Conservation (phyloP, 2,113 vertebrate genomes). For the Taurulus bubalis region DNA sequence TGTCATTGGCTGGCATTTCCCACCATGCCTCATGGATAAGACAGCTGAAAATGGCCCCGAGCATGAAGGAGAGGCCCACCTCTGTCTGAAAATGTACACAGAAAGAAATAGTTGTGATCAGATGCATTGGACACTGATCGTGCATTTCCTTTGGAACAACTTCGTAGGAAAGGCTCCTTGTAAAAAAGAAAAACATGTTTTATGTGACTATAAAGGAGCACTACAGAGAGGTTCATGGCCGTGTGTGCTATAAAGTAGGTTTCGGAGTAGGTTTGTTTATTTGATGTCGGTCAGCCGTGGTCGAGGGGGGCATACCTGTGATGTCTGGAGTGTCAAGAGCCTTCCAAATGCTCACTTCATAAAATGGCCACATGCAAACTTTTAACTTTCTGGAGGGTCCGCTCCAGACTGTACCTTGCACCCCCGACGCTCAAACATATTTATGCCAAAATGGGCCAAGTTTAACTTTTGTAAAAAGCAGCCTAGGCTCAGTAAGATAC, state of each 20-base stretch:
- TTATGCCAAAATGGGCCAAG: neutral
- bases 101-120: constrained; percentile 6
- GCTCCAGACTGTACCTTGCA: neutral
- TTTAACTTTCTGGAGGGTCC: neutral
- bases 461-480: neutral
- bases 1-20: constrained; percentile 81
- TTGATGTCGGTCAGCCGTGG: neutral
- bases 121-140: neutral
- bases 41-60: constrained; percentile 58
- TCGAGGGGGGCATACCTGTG: neutral
- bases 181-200: neutral
- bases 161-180: neutral
- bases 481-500: no score
- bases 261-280: neutral
- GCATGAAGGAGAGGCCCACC: constrained; percentile 29
- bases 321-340: neutral
- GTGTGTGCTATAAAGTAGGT: neutral
- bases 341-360: constrained; percentile 2
- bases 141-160: neutral
- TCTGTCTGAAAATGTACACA: constrained; percentile 10
- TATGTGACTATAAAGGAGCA: neutral
- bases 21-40: constrained; percentile 61
- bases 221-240: neutral
- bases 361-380: neutral
- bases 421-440: neutral